These are phyloP conservation scores for Panorpa germanica DNA, from an alignment of 2,888 invertebrate genomes.

Conservation along the genomic window DNA sequence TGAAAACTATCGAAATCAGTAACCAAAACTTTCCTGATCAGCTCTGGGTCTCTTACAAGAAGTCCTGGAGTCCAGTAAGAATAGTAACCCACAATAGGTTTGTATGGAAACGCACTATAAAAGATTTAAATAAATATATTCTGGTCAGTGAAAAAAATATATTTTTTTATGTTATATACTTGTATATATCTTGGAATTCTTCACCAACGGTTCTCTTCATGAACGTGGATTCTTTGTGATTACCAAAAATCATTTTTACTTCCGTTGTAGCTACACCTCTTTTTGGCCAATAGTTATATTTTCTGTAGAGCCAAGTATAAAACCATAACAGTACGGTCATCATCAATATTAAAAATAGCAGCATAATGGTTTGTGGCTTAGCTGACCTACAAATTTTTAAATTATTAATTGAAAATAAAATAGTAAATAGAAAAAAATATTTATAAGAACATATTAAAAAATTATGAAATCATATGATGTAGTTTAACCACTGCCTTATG, in stretches of 20 bases:
- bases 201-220: conserved; percentile 15
- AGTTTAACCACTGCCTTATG: no score
- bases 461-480: no score
- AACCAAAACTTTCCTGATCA: conserved; percentile 18
- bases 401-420: no score
- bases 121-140: conserved; percentile 9
- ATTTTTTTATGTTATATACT: no score
- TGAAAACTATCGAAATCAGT: conserved; percentile 21
- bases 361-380: no score
- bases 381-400: no score
- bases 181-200: conserved; percentile 16
- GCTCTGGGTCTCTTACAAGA: conserved; percentile 19
- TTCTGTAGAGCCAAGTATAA: conserved; percentile 7
- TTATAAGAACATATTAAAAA: no score
- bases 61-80: conserved; percentile 17
- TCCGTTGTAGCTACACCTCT: conserved; percentile 14
- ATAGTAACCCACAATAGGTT: conserved; percentile 20
- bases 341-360: background rate
- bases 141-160: background rate
- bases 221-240: conserved; percentile 14
- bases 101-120: conserved; percentile 17
- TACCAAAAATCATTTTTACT: conserved; percentile 15
- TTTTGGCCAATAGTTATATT: conserved; percentile 14
- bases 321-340: background rate
- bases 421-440: no score